Evolutionary conservation across 2,113 vertebrate species (phyloP), one percentile per base, ranked within the genome.

Genomic region (Percina caprodes): DNA sequence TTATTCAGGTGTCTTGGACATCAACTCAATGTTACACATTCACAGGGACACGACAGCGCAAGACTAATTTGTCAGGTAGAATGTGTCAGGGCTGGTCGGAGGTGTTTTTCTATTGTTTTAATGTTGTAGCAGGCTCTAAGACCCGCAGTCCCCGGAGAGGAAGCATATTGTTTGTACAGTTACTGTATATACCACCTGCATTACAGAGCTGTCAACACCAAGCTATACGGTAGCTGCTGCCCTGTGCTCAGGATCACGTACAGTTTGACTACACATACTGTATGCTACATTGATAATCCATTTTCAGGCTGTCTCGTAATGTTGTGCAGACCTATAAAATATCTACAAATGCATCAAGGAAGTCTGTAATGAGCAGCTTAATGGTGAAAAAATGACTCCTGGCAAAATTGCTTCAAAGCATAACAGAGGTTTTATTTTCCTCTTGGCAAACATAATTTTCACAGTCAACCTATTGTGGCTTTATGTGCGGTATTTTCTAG

Each of bases 1-100:
- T 92, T 86, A 94, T 93, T 92, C 75, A 91, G 54, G 87, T 63
- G 86, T 86, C 79, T 80, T 69, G 54, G 81, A 86, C 85, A 69
- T 75, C 84, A 72, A 63, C 83, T 67, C 70, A 58, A 60, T 78
- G 77, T 66, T 67, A 71, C 63, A 85, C 80, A 58, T 56, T 48
- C 77, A 60, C 72, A 42, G 16, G 3, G 33, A 73, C 46, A 35
- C 9, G 4, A n/a, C 21, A 0, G 12, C 12, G 48, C 51, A 69
- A 51, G 46, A 33, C 74, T 83, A 45, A 76, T 89, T 69, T 52
- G 83, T 88, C 88, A 86, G 55, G 33, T 82, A 84, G 72, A 65
- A 55, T 35, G 82, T 65, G 74, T 85, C 60, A 23, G 79, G 61
- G 21, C 75, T 49, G 82, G 30, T 85, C 16, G 2, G 35, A 85